Conservation (phyloP, 2,888 invertebrate species). For the Pristionchus arcanus region DNA sequence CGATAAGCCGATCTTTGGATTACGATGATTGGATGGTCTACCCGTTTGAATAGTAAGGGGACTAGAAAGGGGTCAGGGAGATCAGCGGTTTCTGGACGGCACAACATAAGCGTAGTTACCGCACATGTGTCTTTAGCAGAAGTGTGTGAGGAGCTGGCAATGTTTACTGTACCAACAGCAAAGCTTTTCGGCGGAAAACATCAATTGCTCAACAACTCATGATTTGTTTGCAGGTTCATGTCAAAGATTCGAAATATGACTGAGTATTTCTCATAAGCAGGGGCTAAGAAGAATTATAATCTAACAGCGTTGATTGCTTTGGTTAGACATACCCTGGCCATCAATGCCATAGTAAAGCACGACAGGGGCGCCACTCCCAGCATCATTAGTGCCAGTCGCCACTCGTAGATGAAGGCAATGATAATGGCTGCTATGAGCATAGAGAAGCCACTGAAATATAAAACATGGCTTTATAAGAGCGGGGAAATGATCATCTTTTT, state of each 20-base stretch:
- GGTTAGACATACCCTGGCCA: constrained; percentile 70
- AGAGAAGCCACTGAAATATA: constrained; percentile 61
- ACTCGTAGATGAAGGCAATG: constrained; percentile 69
- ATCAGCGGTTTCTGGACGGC: neutral
- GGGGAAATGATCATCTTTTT: too few relatives aligned
- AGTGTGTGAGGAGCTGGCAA: too few relatives aligned
- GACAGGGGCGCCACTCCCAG: constrained; percentile 71
- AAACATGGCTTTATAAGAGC: too few relatives aligned
- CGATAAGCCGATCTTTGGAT: neutral
- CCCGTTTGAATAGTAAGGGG: neutral
- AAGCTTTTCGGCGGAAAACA: too few relatives aligned
- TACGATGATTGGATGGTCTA: neutral
- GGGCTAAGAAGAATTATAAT: too few relatives aligned
- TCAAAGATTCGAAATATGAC: too few relatives aligned
- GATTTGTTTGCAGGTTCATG: too few relatives aligned
- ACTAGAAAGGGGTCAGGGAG: neutral
- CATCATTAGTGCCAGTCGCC: constrained; percentile 73
- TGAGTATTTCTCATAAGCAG: too few relatives aligned
- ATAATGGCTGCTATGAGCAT: constrained; percentile 68
- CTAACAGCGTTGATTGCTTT: too few relatives aligned
- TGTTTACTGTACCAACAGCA: too few relatives aligned
- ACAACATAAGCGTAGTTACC: neutral
- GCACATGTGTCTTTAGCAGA: neutral
- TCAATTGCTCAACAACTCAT: too few relatives aligned
- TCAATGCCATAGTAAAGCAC: constrained; percentile 71